These are phyloP conservation scores for Oncorhynchus mykiss DNA, from an alignment of 2,113 vertebrate genomes.

Conservation along the genomic window DNA sequence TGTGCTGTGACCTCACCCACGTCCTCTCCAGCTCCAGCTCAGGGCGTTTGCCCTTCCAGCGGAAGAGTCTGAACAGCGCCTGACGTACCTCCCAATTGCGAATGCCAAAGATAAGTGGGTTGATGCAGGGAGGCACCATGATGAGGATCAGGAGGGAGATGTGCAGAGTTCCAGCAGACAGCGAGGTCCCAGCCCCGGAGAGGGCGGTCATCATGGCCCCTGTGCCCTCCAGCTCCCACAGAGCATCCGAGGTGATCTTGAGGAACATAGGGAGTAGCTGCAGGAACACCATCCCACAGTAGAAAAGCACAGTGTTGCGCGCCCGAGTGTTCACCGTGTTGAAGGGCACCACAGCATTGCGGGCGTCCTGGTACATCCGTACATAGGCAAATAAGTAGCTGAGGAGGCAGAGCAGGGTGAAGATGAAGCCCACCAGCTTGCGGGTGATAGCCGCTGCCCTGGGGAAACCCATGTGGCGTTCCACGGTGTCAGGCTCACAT, in stretches of 20 bases:
- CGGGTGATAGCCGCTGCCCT: conserved; percentile 39
- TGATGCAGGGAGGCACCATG: conserved; percentile 58
- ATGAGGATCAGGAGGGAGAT: conserved; percentile 48
- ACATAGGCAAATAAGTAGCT: conserved; percentile 50
- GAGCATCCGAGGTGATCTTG: conserved; percentile 47
- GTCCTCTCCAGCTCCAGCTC: background rate
- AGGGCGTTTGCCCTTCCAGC: background rate
- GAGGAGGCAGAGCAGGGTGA: conserved; percentile 48
- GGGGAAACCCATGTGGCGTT: conserved; percentile 59
- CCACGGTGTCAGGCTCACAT: conserved; percentile 64
- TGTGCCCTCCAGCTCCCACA: conserved; percentile 51
- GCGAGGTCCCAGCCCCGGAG: background rate
- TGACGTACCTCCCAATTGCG: conserved; percentile 48
- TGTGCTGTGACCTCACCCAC: background rate
- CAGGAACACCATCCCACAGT: conserved; percentile 63
- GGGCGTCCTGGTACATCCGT: conserved; percentile 58
- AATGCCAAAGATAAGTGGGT: conserved; percentile 62
- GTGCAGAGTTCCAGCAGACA: conserved; percentile 34
- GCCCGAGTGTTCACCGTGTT: conserved; percentile 49
- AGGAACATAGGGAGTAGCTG: conserved; percentile 60
- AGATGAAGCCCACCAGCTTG: conserved; percentile 19
- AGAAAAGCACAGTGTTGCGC: conserved; percentile 59
- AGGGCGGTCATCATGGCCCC: background rate
- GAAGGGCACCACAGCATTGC: conserved; percentile 59
- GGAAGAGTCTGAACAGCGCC: conserved; percentile 14